Percentiles rank a stretch among this genome's conserved stretches.
phyloP scores from a whole-genome alignment of 2,113 vertebrate species.

The Capricornis sumatraensis region DNA sequence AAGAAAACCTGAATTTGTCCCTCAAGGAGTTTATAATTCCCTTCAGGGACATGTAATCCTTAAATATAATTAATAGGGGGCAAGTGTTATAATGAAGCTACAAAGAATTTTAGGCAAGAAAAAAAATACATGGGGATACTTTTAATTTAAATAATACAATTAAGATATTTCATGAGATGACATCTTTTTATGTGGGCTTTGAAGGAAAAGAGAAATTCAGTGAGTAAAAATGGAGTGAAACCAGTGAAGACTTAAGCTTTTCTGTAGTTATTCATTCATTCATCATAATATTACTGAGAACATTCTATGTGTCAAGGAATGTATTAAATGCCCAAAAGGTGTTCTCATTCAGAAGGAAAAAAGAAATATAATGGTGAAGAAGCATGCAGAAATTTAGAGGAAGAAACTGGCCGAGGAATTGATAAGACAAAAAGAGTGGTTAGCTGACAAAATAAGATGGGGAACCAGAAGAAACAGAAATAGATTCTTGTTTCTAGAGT shows the following conservation, averaged over 20 bases:
- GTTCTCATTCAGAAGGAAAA: not conserved
- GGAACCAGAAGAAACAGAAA: not conserved
- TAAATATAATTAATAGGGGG: not conserved
- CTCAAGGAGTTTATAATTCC: not conserved
- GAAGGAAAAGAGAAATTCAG: not conserved
- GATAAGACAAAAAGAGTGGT: not conserved
- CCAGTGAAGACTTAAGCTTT: not conserved
- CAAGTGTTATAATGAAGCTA: not conserved
- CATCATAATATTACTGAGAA: not conserved
- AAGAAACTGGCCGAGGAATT: not conserved
- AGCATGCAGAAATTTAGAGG: not conserved
- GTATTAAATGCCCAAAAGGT: not conserved
- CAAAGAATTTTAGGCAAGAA: not conserved
- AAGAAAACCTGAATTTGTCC: not conserved
- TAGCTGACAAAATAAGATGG: not conserved
- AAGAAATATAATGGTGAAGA: not conserved
- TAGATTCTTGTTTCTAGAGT: not conserved
- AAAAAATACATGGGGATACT: not conserved
- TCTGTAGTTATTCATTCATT: not conserved
- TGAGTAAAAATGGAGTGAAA: not conserved
- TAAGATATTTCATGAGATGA: not conserved
- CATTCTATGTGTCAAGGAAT: not conserved
- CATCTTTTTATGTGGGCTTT: not conserved
- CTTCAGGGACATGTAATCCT: not conserved
- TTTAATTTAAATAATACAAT: conserved; percentile 27